These are phyloP conservation scores for Drosophila busckii DNA, from an alignment of 1,140 invertebrate species.

Conservation along the genomic window DNA sequence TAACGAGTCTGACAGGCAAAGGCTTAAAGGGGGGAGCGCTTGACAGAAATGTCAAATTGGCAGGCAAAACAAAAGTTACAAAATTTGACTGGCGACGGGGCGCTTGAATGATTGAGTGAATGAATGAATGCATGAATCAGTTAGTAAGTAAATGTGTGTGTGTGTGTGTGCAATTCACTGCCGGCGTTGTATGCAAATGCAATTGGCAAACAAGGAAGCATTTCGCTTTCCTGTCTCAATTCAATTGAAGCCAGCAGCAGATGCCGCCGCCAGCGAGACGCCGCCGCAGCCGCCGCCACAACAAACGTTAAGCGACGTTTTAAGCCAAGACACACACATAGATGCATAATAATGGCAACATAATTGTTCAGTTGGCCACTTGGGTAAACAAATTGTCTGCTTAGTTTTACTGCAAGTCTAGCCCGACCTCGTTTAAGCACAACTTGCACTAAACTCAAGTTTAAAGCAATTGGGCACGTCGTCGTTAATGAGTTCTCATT, in stretches of 20 bases:
- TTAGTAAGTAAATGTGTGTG: conserved; percentile 24
- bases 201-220: conserved; percentile 68
- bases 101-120: too few relatives aligned
- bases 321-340: conserved; percentile 33
- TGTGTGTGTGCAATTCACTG: conserved; percentile 19
- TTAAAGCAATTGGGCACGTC: conserved; percentile 11
- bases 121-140: conserved; percentile 40
- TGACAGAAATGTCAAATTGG: conserved; percentile 65
- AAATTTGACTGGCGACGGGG: conserved; percentile 40
- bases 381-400: not conserved
- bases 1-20: not conserved
- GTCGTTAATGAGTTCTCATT: conserved; percentile 51
- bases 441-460: conserved; percentile 16
- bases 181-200: conserved; percentile 42
- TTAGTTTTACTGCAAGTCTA: too few relatives aligned
- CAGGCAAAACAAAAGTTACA: conserved; percentile 55
- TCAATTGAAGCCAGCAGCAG: conserved; percentile 50
- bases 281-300: conserved; percentile 1
- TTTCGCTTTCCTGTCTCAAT: conserved; percentile 27
- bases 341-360: conserved; percentile 36
- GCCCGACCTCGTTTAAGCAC: too few relatives aligned
- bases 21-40: conserved; percentile 37
- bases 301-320: conserved; percentile 46
- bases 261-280: conserved; percentile 25
- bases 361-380: conserved; percentile 48